Conservation (phyloP, 2,888 invertebrate species). For the Alsophila aescularia region DNA sequence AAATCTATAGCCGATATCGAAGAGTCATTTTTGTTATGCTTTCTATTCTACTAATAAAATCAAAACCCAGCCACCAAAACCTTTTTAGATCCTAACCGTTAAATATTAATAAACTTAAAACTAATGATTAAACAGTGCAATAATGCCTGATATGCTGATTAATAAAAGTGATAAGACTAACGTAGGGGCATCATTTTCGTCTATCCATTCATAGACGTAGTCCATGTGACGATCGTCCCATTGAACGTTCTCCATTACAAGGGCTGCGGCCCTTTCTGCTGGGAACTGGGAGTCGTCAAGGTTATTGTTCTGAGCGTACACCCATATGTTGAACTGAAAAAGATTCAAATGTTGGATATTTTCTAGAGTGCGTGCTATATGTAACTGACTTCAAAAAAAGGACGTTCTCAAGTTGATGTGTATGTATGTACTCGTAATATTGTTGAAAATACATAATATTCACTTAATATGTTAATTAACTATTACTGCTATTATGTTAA, state of each 20-base stretch:
- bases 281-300: constrained; percentile 52
- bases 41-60: constrained; percentile 29
- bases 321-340: constrained; percentile 64
- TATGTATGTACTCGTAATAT: no score
- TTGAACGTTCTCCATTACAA: constrained; percentile 46
- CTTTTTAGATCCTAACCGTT: background rate
- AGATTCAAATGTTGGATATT: background rate
- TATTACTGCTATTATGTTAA: no score
- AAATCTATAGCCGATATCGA: constrained; percentile 24
- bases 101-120: background rate
- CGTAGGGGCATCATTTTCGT: constrained; percentile 67
- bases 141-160: constrained; percentile 52
- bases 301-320: constrained; percentile 53
- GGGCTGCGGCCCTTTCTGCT: constrained; percentile 42
- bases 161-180: constrained; percentile 58
- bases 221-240: constrained; percentile 54
- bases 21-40: constrained; percentile 29
- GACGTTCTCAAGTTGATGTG: no score
- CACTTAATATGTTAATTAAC: no score
- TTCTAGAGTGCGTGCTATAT: no score
- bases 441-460: no score
- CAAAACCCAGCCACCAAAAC: constrained; percentile 31
- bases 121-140: constrained; percentile 59
- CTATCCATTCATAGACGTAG: constrained; percentile 71
- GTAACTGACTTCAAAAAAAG: no score